These are phyloP conservation scores for Myopa testacea DNA, from an alignment of 2,888 invertebrate species.

Conservation along the genomic window DNA sequence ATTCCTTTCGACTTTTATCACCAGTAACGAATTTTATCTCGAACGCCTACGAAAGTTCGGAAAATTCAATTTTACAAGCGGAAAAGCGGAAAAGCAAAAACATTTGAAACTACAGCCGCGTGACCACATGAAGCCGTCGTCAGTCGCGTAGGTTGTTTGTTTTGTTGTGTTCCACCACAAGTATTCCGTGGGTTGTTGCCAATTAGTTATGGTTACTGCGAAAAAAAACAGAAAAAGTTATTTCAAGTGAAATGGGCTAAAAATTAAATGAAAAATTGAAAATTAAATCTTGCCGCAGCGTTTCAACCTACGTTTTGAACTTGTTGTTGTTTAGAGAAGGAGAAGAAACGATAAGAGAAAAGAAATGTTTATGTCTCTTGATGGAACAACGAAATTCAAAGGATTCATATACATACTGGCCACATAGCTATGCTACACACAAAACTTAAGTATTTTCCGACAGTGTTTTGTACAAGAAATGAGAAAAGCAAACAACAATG, in stretches of 20 bases:
- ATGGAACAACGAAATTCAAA: background rate
- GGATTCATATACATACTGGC: background rate
- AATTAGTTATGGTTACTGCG: background rate
- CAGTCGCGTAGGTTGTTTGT: no score
- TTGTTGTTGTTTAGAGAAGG: background rate
- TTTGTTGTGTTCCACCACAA: background rate
- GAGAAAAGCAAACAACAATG: background rate
- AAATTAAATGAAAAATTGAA: background rate
- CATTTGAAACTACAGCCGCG: background rate
- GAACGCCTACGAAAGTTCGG: background rate
- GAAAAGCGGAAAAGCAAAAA: background rate
- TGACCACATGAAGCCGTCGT: constrained; percentile 3
- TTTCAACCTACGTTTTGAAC: background rate
- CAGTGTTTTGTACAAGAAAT: background rate
- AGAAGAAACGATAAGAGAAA: background rate
- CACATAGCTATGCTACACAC: background rate
- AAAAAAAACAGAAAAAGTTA: background rate
- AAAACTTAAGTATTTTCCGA: background rate
- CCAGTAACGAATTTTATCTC: background rate
- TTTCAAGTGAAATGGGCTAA: background rate
- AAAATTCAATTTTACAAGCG: background rate
- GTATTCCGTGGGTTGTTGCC: background rate
- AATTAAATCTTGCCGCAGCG: background rate
- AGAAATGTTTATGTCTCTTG: background rate
- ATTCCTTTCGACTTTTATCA: no score